A percentile compares a stretch with the other conserved stretches of the same genome.
Evolutionary conservation across 1,140 invertebrate genomes (phyloP).

Genomic region (Drosophila sechellia): DNA sequence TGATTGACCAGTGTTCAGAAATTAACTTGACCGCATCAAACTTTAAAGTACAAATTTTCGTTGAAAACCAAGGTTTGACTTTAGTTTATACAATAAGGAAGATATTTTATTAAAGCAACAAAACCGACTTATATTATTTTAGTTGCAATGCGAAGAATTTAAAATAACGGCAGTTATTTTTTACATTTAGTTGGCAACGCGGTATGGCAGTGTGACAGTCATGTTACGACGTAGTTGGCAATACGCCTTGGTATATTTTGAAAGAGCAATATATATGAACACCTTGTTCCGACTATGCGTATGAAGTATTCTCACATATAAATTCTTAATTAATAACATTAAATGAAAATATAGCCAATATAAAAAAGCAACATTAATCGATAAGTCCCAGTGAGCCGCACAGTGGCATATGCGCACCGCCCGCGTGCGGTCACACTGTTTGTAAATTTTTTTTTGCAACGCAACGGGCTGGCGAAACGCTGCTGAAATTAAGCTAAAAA

Average conservation of each 20-base stretch:
- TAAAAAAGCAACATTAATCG: neutral
- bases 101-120: neutral
- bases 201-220: neutral
- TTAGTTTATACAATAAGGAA: no score
- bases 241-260: neutral
- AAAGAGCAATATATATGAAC: no score
- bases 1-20: no score
- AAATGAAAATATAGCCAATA: no score
- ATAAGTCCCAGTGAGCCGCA: neutral
- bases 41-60: no score
- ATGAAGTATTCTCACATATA: no score
- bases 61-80: no score
- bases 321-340: no score
- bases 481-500: constrained; percentile 61
- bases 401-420: neutral
- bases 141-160: neutral
- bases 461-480: constrained; percentile 60
- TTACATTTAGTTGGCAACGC: neutral
- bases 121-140: neutral
- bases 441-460: constrained; percentile 72
- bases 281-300: no score
- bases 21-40: no score
- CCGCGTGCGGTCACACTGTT: constrained; percentile 18
- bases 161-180: neutral
- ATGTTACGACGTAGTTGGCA: neutral